phyloP scores from a whole-genome alignment of 2,888 invertebrate species.

The Aplocera efformata region DNA sequence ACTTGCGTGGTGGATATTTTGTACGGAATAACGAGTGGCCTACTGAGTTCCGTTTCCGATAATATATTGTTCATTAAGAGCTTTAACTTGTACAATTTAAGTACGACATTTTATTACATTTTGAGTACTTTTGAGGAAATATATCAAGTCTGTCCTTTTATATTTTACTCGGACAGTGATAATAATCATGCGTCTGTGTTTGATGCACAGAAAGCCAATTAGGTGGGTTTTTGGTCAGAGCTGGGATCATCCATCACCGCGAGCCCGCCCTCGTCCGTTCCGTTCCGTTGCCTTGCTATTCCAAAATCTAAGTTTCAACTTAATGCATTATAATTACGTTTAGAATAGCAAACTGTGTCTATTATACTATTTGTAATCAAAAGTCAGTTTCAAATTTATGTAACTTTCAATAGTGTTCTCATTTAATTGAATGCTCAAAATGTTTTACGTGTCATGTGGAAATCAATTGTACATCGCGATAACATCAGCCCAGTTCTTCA shows the following conservation, averaged over 20 bases:
- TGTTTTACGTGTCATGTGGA: conserved; percentile 35
- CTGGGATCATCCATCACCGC: conserved; percentile 63
- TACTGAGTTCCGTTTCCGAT: conserved; percentile 53
- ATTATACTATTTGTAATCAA: too few species aligned
- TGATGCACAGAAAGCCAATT: conserved; percentile 67
- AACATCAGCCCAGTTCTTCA: conserved; percentile 36
- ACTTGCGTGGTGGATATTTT: conserved; percentile 63
- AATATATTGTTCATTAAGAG: conserved; percentile 64
- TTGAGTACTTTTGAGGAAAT: conserved; percentile 25
- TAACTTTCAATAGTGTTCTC: too few species aligned
- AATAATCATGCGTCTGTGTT: conserved; percentile 43
- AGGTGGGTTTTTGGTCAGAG: conserved; percentile 67
- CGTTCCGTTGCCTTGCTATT: conserved; percentile 41
- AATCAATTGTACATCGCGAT: conserved; percentile 42
- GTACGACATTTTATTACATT: conserved; percentile 32
- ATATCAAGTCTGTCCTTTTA: conserved; percentile 21
- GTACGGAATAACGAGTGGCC: conserved; percentile 54
- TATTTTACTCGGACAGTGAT: conserved; percentile 37
- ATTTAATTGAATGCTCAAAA: conserved; percentile 20
- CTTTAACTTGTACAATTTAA: conserved; percentile 39
- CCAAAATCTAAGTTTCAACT: conserved; percentile 13
- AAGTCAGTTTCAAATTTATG: too few species aligned
- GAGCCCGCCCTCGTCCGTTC: conserved; percentile 59
- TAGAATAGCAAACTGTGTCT: conserved; percentile 4
- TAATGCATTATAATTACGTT: conserved; percentile 1